phyloP scores from a whole-genome alignment of 2,888 invertebrate species.

The Meghimatium bilineatum region DNA sequence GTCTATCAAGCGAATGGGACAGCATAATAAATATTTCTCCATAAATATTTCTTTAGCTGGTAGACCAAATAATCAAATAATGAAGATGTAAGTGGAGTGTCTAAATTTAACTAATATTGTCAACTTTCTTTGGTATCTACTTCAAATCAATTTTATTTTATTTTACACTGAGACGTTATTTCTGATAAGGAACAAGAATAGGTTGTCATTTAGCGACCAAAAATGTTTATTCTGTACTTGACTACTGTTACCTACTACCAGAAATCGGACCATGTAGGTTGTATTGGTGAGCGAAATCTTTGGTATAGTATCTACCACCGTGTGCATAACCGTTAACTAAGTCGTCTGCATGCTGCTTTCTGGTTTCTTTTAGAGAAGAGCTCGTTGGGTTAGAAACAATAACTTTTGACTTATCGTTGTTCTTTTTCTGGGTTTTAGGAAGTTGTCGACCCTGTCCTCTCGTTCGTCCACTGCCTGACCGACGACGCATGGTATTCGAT shows the following conservation, averaged over 20 bases:
- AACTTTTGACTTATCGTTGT: background rate
- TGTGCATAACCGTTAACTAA: constrained; percentile 31
- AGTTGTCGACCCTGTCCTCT: background rate
- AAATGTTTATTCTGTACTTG: background rate
- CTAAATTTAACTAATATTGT: no score
- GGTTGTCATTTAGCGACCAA: no score
- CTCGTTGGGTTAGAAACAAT: background rate
- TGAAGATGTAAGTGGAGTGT: no score
- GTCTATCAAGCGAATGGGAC: no score
- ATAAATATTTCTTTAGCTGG: no score
- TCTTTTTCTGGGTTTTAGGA: background rate
- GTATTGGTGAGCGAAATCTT: constrained; percentile 6
- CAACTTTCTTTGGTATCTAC: no score
- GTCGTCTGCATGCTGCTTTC: background rate
- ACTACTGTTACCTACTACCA: background rate
- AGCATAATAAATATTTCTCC: no score
- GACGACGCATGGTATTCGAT: background rate
- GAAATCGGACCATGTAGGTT: background rate
- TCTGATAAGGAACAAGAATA: no score
- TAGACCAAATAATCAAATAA: no score
- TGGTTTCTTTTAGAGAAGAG: background rate
- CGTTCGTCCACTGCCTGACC: background rate
- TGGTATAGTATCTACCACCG: constrained; percentile 36
- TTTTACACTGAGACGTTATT: no score
- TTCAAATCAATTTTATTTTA: no score